Evolutionary conservation across 2,888 invertebrate species (phyloP).

Genomic region (Unio pictorum): DNA sequence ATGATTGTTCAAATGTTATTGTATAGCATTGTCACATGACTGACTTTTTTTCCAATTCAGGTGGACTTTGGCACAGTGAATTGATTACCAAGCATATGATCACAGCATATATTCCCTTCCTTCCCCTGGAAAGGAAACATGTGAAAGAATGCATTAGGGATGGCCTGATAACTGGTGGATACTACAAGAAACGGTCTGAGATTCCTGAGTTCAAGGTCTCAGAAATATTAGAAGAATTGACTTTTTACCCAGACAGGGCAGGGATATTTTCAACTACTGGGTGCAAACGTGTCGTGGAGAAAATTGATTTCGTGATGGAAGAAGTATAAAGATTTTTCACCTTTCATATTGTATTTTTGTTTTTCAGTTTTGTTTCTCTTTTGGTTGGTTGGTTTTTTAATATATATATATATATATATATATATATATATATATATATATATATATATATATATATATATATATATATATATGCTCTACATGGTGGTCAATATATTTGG

Average conservation of each 20-base stretch:
- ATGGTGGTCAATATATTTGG: too few relatives aligned
- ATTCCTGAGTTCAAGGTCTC: constrained; percentile 71
- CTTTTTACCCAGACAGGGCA: constrained; percentile 81
- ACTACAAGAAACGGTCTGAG: constrained; percentile 17
- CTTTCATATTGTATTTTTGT: too few relatives aligned
- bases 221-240: constrained; percentile 79
- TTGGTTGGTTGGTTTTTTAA: too few relatives aligned
- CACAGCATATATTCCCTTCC: constrained; percentile 93
- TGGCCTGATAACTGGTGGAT: constrained; percentile 74
- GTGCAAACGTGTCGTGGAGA: constrained; percentile 89
- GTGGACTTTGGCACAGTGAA: constrained; percentile 87
- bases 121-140: constrained; percentile 91
- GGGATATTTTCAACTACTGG: constrained; percentile 88
- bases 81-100: constrained; percentile 88
- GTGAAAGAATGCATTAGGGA: constrained; percentile 83
- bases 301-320: constrained; percentile 68
- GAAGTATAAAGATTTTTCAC: not conserved
- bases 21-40: too few relatives aligned
- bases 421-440: too few relatives aligned
- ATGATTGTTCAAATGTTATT: too few relatives aligned
- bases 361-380: too few relatives aligned
- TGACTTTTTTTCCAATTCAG: constrained; percentile 68
- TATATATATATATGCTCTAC: too few relatives aligned
- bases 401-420: too few relatives aligned
- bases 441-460: too few relatives aligned